Percentiles rank a stretch among this genome's conserved stretches.
These are phyloP conservation scores for Manacus vitellinus DNA, from an alignment of 2,113 vertebrate species.

Conservation along the genomic window DNA sequence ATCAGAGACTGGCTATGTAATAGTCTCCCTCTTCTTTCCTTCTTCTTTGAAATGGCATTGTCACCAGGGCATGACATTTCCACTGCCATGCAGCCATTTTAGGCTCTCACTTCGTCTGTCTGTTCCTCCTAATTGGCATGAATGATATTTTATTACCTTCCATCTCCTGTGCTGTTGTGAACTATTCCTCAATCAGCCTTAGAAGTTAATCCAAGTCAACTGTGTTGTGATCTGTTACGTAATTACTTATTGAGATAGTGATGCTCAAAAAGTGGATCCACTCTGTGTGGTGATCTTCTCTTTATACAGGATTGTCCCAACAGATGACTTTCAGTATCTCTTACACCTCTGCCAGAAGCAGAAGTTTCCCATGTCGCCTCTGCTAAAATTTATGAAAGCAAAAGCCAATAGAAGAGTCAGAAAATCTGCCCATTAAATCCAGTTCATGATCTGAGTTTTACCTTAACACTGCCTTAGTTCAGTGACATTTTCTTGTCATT, in stretches of 20 bases:
- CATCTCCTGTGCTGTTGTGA: background rate
- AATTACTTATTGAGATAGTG: background rate
- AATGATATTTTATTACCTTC: background rate
- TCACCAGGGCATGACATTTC: background rate
- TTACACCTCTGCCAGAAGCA: background rate
- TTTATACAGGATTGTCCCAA: background rate
- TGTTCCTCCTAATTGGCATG: background rate
- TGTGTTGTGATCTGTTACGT: background rate
- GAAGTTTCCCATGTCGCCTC: background rate
- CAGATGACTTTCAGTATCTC: background rate
- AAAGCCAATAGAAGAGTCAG: background rate
- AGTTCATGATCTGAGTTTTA: background rate
- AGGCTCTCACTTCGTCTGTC: background rate
- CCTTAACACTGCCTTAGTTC: background rate
- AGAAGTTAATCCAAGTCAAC: background rate
- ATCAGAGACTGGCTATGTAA: background rate
- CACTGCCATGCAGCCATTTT: background rate
- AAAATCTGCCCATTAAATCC: background rate
- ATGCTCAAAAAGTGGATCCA: background rate
- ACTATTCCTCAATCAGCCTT: background rate
- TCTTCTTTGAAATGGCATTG: background rate
- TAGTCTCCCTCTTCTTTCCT: background rate
- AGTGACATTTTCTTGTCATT: background rate
- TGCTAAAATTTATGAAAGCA: background rate
- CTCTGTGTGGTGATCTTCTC: background rate